Evolutionary conservation across 1,140 invertebrate genomes (phyloP), one percentile per base, ranked within the genome.

Genomic region (Pogonomyrmex barbatus): DNA sequence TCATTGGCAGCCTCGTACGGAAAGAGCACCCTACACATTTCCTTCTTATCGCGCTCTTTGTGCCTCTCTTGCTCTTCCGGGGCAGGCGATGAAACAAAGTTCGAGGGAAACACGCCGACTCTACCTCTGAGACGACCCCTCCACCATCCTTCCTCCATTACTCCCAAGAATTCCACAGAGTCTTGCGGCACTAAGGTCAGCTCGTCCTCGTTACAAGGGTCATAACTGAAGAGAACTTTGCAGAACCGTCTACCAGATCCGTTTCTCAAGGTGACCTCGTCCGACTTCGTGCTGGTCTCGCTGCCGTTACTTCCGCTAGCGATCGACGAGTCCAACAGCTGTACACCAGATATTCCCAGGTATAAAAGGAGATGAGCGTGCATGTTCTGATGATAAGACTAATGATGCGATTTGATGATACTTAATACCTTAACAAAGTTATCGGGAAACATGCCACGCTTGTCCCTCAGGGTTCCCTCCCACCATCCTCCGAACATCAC

Each of bases 401-500:
- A 12, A 1, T 5, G 10, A 33, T 10, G 1, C 0, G 14, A 63
- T 63, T 0, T 3, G 8, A 36, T 3, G 33, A 24, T 24, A 24
- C 4, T 8, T 17, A 33, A 92, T 87, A 98, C 96, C 93, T 97
- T 97, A 5, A 99, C 98, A 96, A 99, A 99, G 95, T 99, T 99
- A 94, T 99, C 98, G 12, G 99, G 99, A 95, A 99, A 99, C 97
- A 99, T 98, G 91, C 99, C 99, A 78, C 97, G 97, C 91, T 97
- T 97, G 65, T 98, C 98, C 89, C 96, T 96, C 33, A 99, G 95
- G n/a, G 97, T 98, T 5, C 99, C 99, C 95, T 99, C 97, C 98
- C 98, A 99, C 99, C 99, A 99, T 77, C 99, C 99, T 47, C 98
- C 98, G 67, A 97, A 96, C 92, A 98, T 97, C 73, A 97, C 96